Base-by-base conservation (phyloP, 37 sponge, comb jelly and placozoan genomes). In the Oopsacas minuta region DNA sequence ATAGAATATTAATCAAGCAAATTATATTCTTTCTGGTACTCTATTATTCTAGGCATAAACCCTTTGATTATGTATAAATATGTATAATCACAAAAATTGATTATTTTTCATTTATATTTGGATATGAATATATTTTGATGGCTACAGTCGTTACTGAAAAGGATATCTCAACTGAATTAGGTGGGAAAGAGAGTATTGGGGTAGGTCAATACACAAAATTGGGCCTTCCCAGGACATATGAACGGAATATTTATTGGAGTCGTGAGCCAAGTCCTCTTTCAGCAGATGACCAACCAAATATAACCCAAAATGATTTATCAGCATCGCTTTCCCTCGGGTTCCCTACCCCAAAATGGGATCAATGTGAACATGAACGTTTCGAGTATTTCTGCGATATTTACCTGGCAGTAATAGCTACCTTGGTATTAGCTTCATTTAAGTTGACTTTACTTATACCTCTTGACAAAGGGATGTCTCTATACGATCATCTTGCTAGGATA, bases 321-420 rank as follows among this genome's bases (percentile, higher is more conserved):
- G 49, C 8, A 17, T 42, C 49, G 15, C 49, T 15, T 42, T 15
- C 49, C 8, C 8, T 42, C 15, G 15, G 8, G 15, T 15, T 42
- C 8, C 75, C 75, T 25, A 61, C 28, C 22, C 75, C 75, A 3
- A 61, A 61, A 5, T 61, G 75, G 75, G 20, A 10, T n/a, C 20
- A 61, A 34, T 61, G 75, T n/a, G 30, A 61, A 10, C 75, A 61
- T 61, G 30, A 61, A 61, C 75, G 75, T 61, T 61, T 61, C 22
- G 75, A 61, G 20, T 61, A 25, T 61, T 61, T 61, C 28, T 61
- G 75, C 30, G 75, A 61, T 61, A 61, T 61, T 20, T 61, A 61
- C 75, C 28, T 61, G 3, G 75, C 75, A 3, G 75, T n/a, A 32
- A 61, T 61, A 10, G 30, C 75, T 61, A n/a, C 75, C 75, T 42